These are phyloP conservation scores for Phalanger gymnotis DNA, from an alignment of 2,797 vertebrate species.

Conservation along the genomic window DNA sequence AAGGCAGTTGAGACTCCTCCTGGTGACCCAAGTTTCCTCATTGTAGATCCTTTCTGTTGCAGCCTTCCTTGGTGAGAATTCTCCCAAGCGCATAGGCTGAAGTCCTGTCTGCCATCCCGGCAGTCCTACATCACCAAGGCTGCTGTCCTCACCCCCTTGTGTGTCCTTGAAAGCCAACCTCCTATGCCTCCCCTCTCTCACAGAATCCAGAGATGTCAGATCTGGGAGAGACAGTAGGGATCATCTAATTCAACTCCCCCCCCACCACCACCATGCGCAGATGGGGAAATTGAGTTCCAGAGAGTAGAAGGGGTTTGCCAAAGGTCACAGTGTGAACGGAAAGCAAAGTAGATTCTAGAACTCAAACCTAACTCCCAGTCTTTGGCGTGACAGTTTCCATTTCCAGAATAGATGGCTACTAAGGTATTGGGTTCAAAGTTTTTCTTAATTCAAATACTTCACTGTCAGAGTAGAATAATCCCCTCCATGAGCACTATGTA, in stretches of 20 bases:
- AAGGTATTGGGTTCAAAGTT: rapidly evolving
- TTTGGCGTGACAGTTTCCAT: background rate
- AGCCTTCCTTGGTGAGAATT: background rate
- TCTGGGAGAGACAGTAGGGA: background rate
- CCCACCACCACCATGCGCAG: background rate
- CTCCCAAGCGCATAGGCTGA: background rate
- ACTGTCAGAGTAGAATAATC: background rate
- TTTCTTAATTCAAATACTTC: background rate
- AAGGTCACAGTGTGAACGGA: too few species aligned
- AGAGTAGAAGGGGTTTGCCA: background rate
- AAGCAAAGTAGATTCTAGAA: rapidly evolving
- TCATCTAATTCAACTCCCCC: background rate
- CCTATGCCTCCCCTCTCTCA: background rate
- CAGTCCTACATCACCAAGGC: background rate
- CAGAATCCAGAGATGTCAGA: background rate
- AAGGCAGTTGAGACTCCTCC: background rate
- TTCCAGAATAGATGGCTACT: background rate
- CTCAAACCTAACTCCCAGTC: rapidly evolving
- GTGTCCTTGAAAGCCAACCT: background rate
- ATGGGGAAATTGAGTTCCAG: background rate
- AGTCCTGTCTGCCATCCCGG: background rate
- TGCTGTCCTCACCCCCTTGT: background rate
- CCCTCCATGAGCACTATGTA: background rate
- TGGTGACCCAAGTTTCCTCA: background rate
- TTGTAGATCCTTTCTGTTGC: background rate